These are phyloP conservation scores for Corbicula japonica DNA, from an alignment of 2,888 invertebrate genomes.

Conservation along the genomic window DNA sequence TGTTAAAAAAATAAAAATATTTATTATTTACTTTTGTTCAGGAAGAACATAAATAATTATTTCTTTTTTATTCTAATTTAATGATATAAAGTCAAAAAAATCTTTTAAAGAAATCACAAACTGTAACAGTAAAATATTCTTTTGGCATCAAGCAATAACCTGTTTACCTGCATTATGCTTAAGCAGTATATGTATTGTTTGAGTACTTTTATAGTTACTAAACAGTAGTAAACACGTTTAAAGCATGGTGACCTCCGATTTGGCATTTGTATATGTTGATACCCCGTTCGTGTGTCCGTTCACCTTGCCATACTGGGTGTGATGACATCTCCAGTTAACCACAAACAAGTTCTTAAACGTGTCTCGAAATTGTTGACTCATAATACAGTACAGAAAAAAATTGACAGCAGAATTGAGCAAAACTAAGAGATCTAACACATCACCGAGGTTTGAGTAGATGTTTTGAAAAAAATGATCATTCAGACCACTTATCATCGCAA, in stretches of 20 bases:
- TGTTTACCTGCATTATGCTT: no score
- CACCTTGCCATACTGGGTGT: conserved; percentile 57
- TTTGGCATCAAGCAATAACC: no score
- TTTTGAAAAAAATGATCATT: conserved; percentile 88
- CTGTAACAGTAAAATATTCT: no score
- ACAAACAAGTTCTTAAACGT: conserved; percentile 86
- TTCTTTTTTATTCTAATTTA: no score
- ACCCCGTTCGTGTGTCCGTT: conserved; percentile 59
- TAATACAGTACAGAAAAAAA: conserved; percentile 96
- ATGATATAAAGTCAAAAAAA: no score
- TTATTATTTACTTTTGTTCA: no score
- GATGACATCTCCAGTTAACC: conserved; percentile 60
- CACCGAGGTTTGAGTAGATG: conserved; percentile 89
- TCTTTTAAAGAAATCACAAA: no score
- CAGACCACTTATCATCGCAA: conserved; percentile 90
- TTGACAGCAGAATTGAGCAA: conserved; percentile 97
- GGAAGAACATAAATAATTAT: no score
- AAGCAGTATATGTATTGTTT: no score
- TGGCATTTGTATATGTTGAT: conserved; percentile 72
- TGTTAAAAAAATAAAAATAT: no score
- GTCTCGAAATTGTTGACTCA: conserved; percentile 96
- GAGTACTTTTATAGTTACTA: no score
- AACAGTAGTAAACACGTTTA: no score
- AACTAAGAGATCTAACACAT: conserved; percentile 96
- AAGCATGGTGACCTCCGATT: conserved; percentile 80